Conservation (phyloP, 2,113 vertebrate species). For the Emydura subglobosa region DNA sequence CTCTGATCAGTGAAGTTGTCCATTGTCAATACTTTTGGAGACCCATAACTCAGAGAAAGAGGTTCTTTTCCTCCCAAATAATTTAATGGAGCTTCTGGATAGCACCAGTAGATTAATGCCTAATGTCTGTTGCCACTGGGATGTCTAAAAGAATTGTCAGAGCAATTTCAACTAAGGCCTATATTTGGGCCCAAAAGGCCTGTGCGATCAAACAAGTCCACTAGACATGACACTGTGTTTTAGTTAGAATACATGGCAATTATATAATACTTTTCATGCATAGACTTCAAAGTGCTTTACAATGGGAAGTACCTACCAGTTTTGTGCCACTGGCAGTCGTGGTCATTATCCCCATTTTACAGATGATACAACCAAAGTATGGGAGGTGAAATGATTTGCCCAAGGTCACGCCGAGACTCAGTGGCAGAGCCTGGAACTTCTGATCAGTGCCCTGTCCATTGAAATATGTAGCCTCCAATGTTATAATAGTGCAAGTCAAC, state of each 20-base stretch:
- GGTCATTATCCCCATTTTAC: neutral
- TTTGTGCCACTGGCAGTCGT: neutral
- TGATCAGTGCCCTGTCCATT: neutral
- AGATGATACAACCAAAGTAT: neutral
- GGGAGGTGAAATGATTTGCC: neutral
- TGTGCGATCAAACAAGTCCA: neutral
- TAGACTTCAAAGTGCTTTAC: neutral
- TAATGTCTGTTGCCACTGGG: neutral
- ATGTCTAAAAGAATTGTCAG: neutral
- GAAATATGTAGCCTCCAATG: neutral
- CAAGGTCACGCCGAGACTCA: neutral
- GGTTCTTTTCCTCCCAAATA: neutral
- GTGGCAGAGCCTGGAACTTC: neutral
- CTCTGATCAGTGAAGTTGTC: neutral
- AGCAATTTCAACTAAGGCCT: neutral
- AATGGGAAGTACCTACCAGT: neutral
- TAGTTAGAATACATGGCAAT: neutral
- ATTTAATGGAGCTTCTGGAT: neutral
- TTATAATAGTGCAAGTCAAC: rapidly evolving
- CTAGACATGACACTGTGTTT: neutral
- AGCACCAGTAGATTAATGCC: neutral
- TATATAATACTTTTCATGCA: neutral
- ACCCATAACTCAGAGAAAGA: neutral
- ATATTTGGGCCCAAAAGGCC: neutral
- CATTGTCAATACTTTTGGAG: neutral